Evolutionary conservation across 1,140 invertebrate species (phyloP).

Genomic region (Caenorhabditis remanei): DNA sequence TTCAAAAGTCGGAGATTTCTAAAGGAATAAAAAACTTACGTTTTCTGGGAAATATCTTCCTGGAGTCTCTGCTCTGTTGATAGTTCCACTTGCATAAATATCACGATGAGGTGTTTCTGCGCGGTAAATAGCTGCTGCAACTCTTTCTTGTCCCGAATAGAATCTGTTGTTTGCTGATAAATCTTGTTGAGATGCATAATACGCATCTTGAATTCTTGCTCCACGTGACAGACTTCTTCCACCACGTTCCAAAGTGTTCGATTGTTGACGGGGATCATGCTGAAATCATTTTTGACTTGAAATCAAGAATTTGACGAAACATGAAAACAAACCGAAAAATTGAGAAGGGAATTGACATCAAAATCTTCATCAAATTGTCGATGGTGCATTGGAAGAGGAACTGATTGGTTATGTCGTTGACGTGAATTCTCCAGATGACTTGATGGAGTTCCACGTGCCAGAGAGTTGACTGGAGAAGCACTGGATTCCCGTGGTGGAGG

Average conservation of each 20-base stretch:
- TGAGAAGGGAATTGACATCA: conserved; percentile 36
- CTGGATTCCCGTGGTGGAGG: conserved; percentile 69
- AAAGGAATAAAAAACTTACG: conserved; percentile 21
- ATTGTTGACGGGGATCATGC: conserved; percentile 9
- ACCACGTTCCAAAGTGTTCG: conserved; percentile 5
- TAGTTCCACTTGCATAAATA: conserved; percentile 60
- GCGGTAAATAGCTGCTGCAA: conserved; percentile 60
- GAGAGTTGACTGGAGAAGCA: conserved; percentile 23
- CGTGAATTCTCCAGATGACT: conserved; percentile 13
- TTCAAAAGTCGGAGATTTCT: neutral
- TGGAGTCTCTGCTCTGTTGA: conserved; percentile 57
- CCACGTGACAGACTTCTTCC: conserved; percentile 13
- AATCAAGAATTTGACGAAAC: too few species aligned
- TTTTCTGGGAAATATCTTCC: conserved; percentile 61
- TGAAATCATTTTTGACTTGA: neutral
- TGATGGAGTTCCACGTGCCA: conserved; percentile 8
- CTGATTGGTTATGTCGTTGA: conserved; percentile 38
- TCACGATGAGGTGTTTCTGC: conserved; percentile 60
- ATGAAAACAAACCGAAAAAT: conserved; percentile 2
- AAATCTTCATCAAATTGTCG: conserved; percentile 32
- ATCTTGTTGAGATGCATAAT: conserved; percentile 38
- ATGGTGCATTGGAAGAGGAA: conserved; percentile 31
- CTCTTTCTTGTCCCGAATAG: conserved; percentile 58
- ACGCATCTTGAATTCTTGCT: conserved; percentile 37
- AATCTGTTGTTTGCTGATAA: conserved; percentile 24